These are phyloP conservation scores for Eupithecia dodoneata DNA, from an alignment of 2,888 invertebrate species.

Conservation along the genomic window DNA sequence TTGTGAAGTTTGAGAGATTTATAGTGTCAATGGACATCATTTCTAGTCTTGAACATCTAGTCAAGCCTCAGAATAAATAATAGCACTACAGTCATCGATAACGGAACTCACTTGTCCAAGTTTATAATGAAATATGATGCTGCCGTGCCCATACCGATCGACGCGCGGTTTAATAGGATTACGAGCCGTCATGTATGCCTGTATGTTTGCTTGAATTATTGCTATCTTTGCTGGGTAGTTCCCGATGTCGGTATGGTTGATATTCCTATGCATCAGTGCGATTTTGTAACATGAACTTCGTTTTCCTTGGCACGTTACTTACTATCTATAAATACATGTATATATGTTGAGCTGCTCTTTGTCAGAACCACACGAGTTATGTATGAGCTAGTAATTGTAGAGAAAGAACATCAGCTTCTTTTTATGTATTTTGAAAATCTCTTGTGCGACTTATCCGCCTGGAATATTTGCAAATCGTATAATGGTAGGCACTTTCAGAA, in stretches of 20 bases:
- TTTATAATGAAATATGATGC: conserved; percentile 43
- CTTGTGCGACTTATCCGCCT: not conserved
- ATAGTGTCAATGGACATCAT: not conserved
- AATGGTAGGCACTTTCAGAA: not conserved
- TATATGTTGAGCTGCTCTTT: not conserved
- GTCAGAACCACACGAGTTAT: not conserved
- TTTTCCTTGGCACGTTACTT: not conserved
- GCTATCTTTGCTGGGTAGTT: conserved; percentile 24
- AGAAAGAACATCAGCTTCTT: not conserved
- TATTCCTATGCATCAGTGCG: conserved; percentile 14
- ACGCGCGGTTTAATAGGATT: conserved; percentile 41
- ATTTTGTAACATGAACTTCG: conserved; percentile 3
- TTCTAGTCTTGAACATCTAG: not conserved
- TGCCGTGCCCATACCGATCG: conserved; percentile 36
- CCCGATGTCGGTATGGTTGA: conserved; percentile 19
- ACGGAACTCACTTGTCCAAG: conserved; percentile 44
- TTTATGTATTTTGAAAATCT: not conserved
- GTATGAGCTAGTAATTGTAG: not conserved
- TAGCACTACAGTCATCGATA: conserved; percentile 19
- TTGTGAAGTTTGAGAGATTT: not conserved
- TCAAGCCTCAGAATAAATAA: not conserved
- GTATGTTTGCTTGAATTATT: conserved; percentile 39
- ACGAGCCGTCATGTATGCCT: conserved; percentile 38
- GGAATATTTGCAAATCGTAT: no score
- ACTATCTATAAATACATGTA: not conserved